Evolutionary conservation across 1,140 invertebrate species (phyloP).

Genomic region (Drosophila sturtevanti): DNA sequence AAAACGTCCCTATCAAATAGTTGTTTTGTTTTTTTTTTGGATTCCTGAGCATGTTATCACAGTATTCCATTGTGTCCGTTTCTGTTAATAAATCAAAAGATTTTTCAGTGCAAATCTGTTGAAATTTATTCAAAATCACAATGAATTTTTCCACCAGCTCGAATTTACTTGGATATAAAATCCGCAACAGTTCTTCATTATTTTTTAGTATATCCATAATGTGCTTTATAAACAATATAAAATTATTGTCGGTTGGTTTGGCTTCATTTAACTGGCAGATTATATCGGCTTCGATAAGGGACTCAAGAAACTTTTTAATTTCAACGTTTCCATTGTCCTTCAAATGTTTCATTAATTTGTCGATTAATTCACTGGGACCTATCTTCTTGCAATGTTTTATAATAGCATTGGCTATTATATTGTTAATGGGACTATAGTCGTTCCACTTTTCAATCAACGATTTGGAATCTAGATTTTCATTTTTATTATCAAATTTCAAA

Average conservation of each 20-base stretch:
- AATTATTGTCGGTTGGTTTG: background rate
- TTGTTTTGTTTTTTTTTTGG: background rate
- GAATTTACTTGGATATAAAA: background rate
- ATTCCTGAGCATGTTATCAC: background rate
- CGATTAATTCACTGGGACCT: background rate
- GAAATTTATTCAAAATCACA: no score
- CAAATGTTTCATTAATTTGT: background rate
- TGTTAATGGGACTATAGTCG: background rate
- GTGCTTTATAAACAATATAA: background rate
- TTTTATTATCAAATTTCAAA: no score
- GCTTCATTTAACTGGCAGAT: background rate
- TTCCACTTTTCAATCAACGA: background rate
- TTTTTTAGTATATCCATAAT: background rate
- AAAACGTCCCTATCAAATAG: background rate
- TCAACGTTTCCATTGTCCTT: background rate
- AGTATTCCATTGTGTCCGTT: background rate
- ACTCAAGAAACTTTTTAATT: background rate
- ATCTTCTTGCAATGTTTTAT: no score
- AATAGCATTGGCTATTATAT: background rate
- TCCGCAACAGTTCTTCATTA: background rate
- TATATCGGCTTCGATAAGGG: background rate
- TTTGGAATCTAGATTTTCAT: no score
- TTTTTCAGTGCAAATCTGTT: no score
- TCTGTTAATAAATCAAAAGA: no score
- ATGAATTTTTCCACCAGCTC: no score